These are phyloP conservation scores for Argentina silus DNA, from an alignment of 2,797 vertebrate genomes.

Conservation along the genomic window DNA sequence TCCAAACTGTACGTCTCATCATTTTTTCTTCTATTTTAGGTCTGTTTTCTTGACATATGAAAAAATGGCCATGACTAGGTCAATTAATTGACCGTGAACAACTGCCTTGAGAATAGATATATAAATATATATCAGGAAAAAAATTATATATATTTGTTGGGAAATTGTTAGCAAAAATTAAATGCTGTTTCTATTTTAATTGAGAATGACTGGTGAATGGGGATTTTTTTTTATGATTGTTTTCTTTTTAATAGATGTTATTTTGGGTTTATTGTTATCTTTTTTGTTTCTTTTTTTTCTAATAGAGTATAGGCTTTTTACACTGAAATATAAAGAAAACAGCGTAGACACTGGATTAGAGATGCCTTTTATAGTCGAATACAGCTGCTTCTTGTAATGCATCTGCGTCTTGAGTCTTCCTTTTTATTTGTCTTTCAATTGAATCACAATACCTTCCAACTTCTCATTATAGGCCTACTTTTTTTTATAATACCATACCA, in stretches of 20 bases:
- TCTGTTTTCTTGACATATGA: constrained; percentile 69
- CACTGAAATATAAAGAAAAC: constrained; percentile 83
- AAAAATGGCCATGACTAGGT: constrained; percentile 75
- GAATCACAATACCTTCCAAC: background rate
- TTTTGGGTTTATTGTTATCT: constrained; percentile 69
- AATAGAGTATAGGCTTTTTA: constrained; percentile 83
- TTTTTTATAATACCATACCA: too few relatives aligned
- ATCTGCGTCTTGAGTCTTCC: constrained; percentile 63
- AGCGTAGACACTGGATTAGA: constrained; percentile 85
- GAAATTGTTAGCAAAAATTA: constrained; percentile 74
- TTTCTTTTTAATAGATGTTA: constrained; percentile 73
- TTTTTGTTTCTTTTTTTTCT: constrained; percentile 73
- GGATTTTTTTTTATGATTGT: constrained; percentile 72
- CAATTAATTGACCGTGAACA: constrained; percentile 76
- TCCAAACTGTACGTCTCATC: constrained; percentile 58
- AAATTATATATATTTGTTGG: constrained; percentile 76
- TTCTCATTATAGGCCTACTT: too few relatives aligned
- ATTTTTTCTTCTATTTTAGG: constrained; percentile 62
- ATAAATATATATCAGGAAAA: constrained; percentile 48
- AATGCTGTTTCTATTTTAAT: constrained; percentile 82
- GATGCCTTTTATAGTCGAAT: constrained; percentile 84
- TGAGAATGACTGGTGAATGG: constrained; percentile 80
- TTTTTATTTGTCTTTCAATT: constrained; percentile 39
- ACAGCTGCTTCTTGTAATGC: constrained; percentile 82
- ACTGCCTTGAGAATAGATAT: constrained; percentile 82